Base-by-base conservation (phyloP, 2,888 invertebrate genomes). In the Sinelater perroti region DNA sequence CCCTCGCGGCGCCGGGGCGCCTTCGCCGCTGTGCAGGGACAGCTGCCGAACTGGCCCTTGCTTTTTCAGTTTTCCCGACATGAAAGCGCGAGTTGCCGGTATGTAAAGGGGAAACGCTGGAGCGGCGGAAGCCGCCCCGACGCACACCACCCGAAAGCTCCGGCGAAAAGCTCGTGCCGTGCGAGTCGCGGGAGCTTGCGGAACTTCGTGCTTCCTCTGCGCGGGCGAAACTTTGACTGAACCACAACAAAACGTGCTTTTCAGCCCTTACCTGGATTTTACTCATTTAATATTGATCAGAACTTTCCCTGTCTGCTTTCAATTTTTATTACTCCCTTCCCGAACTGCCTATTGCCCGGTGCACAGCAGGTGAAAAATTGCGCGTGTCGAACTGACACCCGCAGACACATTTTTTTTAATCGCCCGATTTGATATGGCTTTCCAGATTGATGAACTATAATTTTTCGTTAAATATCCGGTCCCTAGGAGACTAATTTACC, bases 241-340 rank as follows among this genome's bases (percentile, higher is more conserved):
- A 63, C 63, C 55, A 57, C 54, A 56, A 60, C 53, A 53, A 55
- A 72, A 71, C 71, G 70, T 69, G 71, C 62, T 68, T 69, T 64
- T 65, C 62, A 61, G 63, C 64, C 66, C 63, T 65, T 63, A 63
- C 70, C 71, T 71, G 68, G 63, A 65, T 64, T 70, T 67, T 63
- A 74, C 74, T 75, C 74, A 76, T 75, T 76, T 74, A 71, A 72
- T 77, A 78, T 78, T 70, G 78, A 78, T 77, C 73, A 70, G 67
- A 72, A 75, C 72, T 75, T 75, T 76, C 75, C 67, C 74, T 70
- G 67, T 66, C 67, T 70, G 62, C 63, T 68, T 70, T 70, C 64
- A 66, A 68, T 66, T 67, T 69, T 68, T 70, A 66, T 64, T 57
- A 52, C 31, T 59, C 44, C 30, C 13, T 18, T 16, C 10, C 14